Evolutionary conservation across 2,113 vertebrate genomes (phyloP).

Genomic region (Aplodontia rufa): DNA sequence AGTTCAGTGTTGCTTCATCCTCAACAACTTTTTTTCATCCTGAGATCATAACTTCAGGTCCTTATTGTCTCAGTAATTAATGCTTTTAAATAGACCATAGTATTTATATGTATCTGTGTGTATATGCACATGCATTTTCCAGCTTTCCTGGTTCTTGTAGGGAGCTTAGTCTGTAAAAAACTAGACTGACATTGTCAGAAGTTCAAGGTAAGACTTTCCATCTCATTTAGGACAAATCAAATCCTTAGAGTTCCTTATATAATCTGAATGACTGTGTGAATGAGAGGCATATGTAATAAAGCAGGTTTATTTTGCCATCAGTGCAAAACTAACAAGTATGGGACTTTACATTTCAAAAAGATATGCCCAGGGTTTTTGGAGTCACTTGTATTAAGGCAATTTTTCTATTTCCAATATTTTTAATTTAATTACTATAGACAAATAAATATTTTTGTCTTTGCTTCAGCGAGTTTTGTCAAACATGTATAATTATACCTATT

Average conservation of each 20-base stretch:
- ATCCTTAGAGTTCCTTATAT: background rate
- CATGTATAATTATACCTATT: background rate
- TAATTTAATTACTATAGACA: background rate
- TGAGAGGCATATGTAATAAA: background rate
- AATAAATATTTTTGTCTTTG: background rate
- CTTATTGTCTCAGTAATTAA: background rate
- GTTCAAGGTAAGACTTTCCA: background rate
- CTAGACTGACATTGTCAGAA: background rate
- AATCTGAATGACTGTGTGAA: background rate
- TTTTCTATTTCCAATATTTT: constrained; percentile 13
- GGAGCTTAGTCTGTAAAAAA: background rate
- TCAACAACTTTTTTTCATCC: background rate
- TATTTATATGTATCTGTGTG: background rate
- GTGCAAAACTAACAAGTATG: background rate
- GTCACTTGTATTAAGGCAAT: background rate
- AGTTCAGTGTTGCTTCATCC: background rate
- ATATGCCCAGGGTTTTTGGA: background rate
- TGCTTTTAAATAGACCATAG: background rate
- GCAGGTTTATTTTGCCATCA: background rate
- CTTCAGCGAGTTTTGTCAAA: background rate
- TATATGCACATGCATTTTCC: background rate
- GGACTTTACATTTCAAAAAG: constrained; percentile 27
- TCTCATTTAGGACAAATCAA: constrained; percentile 17
- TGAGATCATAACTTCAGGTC: background rate
- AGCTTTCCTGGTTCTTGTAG: background rate